phyloP scores from a whole-genome alignment of 2,888 invertebrate genomes.

The Tubulanus polymorphus region DNA sequence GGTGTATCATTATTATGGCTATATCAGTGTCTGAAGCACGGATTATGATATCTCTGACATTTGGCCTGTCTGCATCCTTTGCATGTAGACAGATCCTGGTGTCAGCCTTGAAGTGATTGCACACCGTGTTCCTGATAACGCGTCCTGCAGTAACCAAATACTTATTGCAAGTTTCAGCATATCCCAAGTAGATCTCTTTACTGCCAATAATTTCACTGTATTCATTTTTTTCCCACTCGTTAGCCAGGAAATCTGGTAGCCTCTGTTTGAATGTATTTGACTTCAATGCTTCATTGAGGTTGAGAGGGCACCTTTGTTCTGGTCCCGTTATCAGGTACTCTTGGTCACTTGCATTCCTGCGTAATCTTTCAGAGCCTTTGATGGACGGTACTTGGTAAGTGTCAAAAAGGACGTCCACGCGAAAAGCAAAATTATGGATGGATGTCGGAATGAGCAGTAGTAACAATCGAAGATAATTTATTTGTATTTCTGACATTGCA shows the following conservation, averaged over 20 bases:
- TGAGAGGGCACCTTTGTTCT: slow-evolving; percentile 13
- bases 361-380: slow-evolving; percentile 6
- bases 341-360: background rate
- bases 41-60: background rate
- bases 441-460: background rate
- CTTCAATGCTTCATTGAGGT: slow-evolving; percentile 10
- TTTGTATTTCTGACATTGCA: background rate
- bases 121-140: background rate
- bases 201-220: background rate
- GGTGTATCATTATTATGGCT: slow-evolving; percentile 4
- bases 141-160: background rate
- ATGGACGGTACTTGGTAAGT: slow-evolving; percentile 11
- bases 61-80: background rate
- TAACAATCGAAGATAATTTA: background rate
- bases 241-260: slow-evolving; percentile 9
- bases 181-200: background rate
- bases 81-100: slow-evolving; percentile 4
- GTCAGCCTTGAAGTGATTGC: slow-evolving; percentile 11
- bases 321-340: slow-evolving; percentile 7
- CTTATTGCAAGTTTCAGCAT: background rate
- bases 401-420: too few relatives aligned
- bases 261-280: slow-evolving; percentile 12
- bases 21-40: slow-evolving; percentile 9
- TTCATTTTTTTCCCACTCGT: slow-evolving; percentile 12
- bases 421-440: slow-evolving; percentile 2